phyloP scores from a whole-genome alignment of 2,888 invertebrate genomes.

The Metellina segmentata region DNA sequence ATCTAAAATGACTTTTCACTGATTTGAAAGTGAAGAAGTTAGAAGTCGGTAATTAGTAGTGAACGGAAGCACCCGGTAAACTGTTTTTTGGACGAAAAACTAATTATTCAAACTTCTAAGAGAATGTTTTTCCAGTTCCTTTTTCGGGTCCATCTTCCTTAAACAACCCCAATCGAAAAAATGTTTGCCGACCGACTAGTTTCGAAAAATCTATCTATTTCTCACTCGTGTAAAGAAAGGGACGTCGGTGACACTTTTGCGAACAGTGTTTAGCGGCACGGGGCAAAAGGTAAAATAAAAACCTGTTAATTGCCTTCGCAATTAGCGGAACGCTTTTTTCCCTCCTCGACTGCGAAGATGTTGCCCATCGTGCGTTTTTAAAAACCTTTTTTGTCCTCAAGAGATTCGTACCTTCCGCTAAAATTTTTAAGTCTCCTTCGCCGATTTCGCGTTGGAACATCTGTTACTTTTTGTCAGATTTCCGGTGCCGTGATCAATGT shows the following conservation, averaged over 20 bases:
- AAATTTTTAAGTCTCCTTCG: background rate
- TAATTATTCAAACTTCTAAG: background rate
- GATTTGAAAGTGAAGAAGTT: no score
- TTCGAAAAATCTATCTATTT: background rate
- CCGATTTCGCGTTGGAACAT: background rate
- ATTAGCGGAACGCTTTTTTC: slow-evolving; percentile 27
- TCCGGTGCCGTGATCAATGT: slow-evolving; percentile 5
- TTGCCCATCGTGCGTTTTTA: background rate
- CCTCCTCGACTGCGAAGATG: background rate
- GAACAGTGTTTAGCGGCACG: background rate
- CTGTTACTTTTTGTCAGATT: slow-evolving; percentile 8
- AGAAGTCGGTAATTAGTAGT: no score
- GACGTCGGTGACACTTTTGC: no score
- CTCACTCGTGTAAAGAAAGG: no score
- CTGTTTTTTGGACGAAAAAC: background rate
- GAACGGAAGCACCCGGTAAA: background rate
- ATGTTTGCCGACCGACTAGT: background rate
- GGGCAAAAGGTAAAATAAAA: slow-evolving; percentile 3
- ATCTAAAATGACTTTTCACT: no score
- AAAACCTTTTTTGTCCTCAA: slow-evolving; percentile 1
- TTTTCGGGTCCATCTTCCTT: background rate
- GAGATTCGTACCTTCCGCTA: no score
- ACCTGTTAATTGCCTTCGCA: slow-evolving; percentile 37
- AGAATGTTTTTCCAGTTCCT: background rate
- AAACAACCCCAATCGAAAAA: background rate